These are phyloP conservation scores for Panopea generosa DNA, from an alignment of 2,888 invertebrate species.

Conservation along the genomic window DNA sequence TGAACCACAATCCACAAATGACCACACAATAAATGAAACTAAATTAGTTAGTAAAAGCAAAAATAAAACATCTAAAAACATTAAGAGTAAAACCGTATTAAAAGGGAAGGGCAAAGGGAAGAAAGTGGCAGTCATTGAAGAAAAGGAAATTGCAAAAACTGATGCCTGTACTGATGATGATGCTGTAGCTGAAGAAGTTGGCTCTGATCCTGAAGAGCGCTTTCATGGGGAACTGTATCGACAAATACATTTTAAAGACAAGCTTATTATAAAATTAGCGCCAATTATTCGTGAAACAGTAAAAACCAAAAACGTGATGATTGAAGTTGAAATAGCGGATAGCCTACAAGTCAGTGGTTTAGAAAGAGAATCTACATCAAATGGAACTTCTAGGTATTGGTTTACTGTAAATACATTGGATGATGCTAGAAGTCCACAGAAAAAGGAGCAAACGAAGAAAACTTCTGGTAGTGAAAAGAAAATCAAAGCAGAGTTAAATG, in stretches of 20 bases:
- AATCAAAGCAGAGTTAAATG: neutral
- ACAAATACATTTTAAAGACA: constrained; percentile 1
- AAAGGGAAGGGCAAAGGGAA: too few relatives aligned
- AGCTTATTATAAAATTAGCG: constrained; percentile 16
- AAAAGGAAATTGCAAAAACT: too few relatives aligned
- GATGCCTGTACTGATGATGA: too few relatives aligned
- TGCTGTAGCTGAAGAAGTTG: neutral
- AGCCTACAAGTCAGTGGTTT: constrained; percentile 8
- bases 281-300: constrained; percentile 10
- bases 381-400: constrained; percentile 5
- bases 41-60: too few relatives aligned
- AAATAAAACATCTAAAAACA: too few relatives aligned
- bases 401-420: neutral
- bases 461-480: neutral
- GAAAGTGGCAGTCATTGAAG: too few relatives aligned
- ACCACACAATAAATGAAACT: too few relatives aligned
- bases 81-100: too few relatives aligned
- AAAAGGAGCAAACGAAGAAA: neutral
- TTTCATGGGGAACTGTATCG: neutral
- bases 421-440: neutral
- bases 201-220: neutral
- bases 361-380: neutral
- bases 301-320: neutral
- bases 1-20: too few relatives aligned
- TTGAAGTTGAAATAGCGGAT: constrained; percentile 24